Evolutionary conservation across 2,113 vertebrate genomes (phyloP), one percentile per base, ranked within the genome.

Genomic region (Clinocottus analis): DNA sequence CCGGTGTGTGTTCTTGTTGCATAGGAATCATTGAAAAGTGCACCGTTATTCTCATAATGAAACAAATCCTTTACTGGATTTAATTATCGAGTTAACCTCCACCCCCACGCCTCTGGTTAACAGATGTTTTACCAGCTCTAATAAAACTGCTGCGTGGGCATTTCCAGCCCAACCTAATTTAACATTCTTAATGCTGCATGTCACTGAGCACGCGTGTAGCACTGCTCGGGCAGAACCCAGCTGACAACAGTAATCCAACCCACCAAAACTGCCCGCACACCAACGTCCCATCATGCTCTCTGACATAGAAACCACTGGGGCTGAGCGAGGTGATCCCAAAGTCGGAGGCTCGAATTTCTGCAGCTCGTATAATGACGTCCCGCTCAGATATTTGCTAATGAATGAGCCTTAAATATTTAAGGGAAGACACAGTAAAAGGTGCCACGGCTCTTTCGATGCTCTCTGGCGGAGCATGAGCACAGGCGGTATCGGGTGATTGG

Each of bases 331-430:
- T 45, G 81, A 90, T 85, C 77, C 67, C 61, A 1, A 25, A 74
- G 76, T 59, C 5, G 45, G 51, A 45, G 85, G 74, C 80, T 92
- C 78, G 67, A 71, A 76, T 94, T 92, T 91, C 90, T 35, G 33
- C 70, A 33, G 77, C 83, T 85, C 80, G 83, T 68, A 78, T 84
- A 79, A 85, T 77, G 86, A 86, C 89, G 89, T 77, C 53, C 81
- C 82, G 81, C 76, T 83, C 73, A 75, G 56, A 83, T 82, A 90
- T 89, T 86, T 79, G 86, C 82, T 91, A 87, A 92, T 91, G 85
- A 91, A 85, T 39, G 70, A 45, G 74, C 39, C 67, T 88, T 86
- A 87, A 93, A 93, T 91, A 93, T 95, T 94, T 89, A 89, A 86
- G 69, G 55, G 58, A 25, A 33, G 71, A 89, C 91, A 87, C 64